Percentiles rank a stretch among this genome's conserved stretches.
Evolutionary conservation across 1,140 invertebrate species (phyloP).

Genomic region (Muscidifurax raptorellus): DNA sequence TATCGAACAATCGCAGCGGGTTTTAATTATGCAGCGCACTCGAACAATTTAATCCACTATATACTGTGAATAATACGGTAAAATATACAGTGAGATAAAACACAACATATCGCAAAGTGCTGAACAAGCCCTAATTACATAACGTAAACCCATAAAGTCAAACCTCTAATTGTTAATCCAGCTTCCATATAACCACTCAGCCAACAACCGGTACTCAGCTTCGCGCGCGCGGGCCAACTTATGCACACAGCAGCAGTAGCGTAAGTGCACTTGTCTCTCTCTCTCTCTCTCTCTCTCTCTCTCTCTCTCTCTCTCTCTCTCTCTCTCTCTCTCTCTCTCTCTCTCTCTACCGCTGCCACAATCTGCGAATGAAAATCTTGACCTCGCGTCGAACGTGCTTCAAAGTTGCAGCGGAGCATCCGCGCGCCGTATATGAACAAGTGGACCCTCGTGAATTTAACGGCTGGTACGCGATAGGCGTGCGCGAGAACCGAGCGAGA

Average conservation of each 20-base stretch:
- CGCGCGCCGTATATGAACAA: conserved; percentile 10
- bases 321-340: neutral
- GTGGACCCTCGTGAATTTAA: conserved; percentile 21
- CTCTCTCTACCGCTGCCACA: neutral
- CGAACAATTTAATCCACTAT: too few species aligned
- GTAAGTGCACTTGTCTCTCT: neutral
- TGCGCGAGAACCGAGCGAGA: neutral
- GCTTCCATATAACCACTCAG: too few species aligned
- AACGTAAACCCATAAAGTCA: too few species aligned
- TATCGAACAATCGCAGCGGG: too few species aligned
- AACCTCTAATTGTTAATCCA: too few species aligned
- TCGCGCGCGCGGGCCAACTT: neutral
- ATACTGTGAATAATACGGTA: too few species aligned
- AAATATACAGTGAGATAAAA: too few species aligned
- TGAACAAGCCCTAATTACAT: too few species aligned
- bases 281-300: too few species aligned
- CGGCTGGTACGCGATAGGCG: neutral
- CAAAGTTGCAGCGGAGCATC: conserved; percentile 15
- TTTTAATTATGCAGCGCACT: too few species aligned
- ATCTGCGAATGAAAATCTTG: neutral
- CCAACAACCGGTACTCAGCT: too few species aligned
- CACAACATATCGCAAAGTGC: too few species aligned
- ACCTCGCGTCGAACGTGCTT: conserved; percentile 22
- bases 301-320: neutral
- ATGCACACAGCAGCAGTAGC: neutral